Conservation (phyloP, 1,140 invertebrate genomes). For the Bombus pascuorum region DNA sequence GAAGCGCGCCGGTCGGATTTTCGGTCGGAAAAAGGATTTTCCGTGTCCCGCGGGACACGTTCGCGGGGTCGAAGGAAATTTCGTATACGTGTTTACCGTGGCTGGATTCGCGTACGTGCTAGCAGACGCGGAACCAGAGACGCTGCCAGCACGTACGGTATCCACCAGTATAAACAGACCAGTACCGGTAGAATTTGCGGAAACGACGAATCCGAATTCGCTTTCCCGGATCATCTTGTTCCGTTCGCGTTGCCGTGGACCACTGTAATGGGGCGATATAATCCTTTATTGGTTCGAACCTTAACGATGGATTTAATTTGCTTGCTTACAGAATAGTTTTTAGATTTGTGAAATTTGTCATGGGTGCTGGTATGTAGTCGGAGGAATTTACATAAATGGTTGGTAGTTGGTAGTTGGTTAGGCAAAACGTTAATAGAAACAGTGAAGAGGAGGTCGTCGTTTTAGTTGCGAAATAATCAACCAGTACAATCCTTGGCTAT, state of each 20-base stretch:
- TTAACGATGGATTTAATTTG: background rate
- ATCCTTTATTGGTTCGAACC: background rate
- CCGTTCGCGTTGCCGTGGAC: too few species aligned
- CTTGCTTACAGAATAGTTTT: background rate
- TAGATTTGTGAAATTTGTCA: background rate
- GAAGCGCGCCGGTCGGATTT: conserved; percentile 24
- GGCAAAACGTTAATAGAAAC: too few species aligned
- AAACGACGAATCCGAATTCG: conserved; percentile 43
- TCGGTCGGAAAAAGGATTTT: conserved; percentile 41
- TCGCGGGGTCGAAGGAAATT: conserved; percentile 54
- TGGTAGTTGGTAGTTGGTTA: too few species aligned
- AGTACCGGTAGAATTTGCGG: conserved; percentile 20
- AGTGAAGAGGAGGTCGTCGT: too few species aligned
- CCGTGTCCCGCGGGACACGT: conserved; percentile 39
- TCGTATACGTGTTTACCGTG: conserved; percentile 59
- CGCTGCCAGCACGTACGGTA: conserved; percentile 22
- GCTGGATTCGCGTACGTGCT: conserved; percentile 57
- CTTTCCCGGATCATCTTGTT: conserved; percentile 24
- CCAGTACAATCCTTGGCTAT: background rate
- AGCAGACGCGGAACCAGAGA: background rate
- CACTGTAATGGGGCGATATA: background rate
- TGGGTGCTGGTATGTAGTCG: too few species aligned
- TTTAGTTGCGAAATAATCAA: background rate
- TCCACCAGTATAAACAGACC: conserved; percentile 23
- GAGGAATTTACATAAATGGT: too few species aligned